Evolutionary conservation across 1,140 invertebrate genomes (phyloP).

Genomic region (Chrysoperla carnea): DNA sequence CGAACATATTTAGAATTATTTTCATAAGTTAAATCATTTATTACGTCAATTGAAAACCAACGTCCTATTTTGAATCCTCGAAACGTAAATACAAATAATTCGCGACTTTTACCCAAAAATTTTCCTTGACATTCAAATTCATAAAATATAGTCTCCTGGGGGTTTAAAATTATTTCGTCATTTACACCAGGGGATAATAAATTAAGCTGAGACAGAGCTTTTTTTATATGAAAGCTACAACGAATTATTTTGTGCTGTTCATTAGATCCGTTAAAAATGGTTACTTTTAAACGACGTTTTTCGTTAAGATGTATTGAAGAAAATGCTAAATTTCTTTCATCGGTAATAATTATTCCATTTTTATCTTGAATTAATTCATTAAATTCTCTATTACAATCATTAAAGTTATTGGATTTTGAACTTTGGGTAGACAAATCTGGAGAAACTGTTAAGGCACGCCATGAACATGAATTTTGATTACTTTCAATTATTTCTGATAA

Average conservation of each 20-base stretch:
- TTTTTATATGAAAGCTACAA: constrained; percentile 16
- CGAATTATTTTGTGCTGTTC: constrained; percentile 19
- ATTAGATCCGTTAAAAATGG: constrained; percentile 11
- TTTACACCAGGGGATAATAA: constrained; percentile 13
- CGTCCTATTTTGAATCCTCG: constrained; percentile 33
- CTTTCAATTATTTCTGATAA: constrained; percentile 45
- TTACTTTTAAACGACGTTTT: constrained; percentile 8
- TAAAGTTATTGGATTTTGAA: constrained; percentile 2
- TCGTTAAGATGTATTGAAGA: constrained; percentile 12
- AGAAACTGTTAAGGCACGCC: constrained; percentile 36
- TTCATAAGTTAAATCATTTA: constrained; percentile 7
- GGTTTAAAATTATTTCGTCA: constrained; percentile 15
- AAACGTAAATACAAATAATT: constrained; percentile 37
- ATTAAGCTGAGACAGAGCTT: constrained; percentile 19
- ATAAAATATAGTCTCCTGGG: constrained; percentile 12
- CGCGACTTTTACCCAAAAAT: constrained; percentile 29
- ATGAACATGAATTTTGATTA: constrained; percentile 34
- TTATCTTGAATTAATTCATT: constrained; percentile 18
- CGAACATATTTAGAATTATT: constrained; percentile 3
- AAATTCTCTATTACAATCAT: constrained; percentile 3
- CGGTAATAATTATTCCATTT: constrained; percentile 22
- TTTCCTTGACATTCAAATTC: constrained; percentile 23
- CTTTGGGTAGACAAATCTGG: constrained; percentile 13
- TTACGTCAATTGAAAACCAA: constrained; percentile 28
- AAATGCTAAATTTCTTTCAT: constrained; percentile 21